Evolutionary conservation across 2,797 vertebrate species (phyloP).

Genomic region (Eutrigla gurnardus): DNA sequence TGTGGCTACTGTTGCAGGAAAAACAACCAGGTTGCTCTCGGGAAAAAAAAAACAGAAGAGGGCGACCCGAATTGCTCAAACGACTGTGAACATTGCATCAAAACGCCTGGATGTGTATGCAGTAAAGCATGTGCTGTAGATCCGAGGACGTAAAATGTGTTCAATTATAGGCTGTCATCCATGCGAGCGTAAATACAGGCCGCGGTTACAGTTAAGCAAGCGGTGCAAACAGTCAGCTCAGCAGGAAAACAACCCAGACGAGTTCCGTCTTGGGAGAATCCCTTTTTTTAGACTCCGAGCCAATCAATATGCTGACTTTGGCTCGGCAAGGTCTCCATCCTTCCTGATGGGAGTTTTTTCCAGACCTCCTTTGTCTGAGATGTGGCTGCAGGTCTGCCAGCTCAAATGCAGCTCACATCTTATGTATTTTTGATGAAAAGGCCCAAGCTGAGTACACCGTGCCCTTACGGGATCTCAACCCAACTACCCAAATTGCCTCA

Average conservation of each 20-base stretch:
- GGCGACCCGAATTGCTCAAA: background rate
- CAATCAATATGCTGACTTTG: conserved; percentile 7
- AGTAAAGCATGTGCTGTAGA: background rate
- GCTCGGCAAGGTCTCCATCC: background rate
- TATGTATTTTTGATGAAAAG: background rate
- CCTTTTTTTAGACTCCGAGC: background rate
- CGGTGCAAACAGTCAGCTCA: too few species aligned
- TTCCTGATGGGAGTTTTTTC: conserved; percentile 10
- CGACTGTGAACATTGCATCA: background rate
- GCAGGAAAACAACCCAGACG: background rate
- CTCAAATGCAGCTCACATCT: background rate
- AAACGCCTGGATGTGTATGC: background rate
- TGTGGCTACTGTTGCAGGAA: conserved; percentile 15
- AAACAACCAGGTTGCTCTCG: conserved; percentile 4
- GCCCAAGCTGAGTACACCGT: background rate
- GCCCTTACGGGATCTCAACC: background rate
- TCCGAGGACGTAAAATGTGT: fast-evolving
- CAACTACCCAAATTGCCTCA: conserved; percentile 16
- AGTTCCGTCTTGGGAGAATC: background rate
- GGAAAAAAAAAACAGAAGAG: background rate
- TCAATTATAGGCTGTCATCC: background rate
- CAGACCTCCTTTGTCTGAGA: background rate
- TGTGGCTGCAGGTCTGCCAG: background rate
- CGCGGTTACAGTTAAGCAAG: background rate
- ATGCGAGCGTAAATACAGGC: background rate